Evolutionary conservation across 35 echinoderm and acorn worm genomes (phyloP).

Genomic region (Lytechinus pictus): DNA sequence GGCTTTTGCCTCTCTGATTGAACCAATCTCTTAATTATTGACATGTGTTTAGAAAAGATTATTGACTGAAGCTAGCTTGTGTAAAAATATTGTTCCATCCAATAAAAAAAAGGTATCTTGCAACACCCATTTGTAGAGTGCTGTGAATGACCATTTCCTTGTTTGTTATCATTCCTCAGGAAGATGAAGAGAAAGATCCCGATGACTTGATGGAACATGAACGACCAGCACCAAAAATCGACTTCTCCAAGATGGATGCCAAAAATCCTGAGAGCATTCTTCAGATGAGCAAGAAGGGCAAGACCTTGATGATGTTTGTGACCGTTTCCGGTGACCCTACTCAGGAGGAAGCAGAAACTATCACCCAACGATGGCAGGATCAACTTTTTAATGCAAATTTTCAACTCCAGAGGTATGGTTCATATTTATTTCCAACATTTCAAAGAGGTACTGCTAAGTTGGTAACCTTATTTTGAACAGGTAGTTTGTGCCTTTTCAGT

Average conservation of each 20-base stretch:
- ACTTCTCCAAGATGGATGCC: constrained; percentile 79
- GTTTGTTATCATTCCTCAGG: constrained; percentile 39
- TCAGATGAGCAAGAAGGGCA: constrained; percentile 90
- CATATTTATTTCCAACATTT: neutral
- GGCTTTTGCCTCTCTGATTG: no score
- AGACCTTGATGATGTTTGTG: constrained; percentile 95
- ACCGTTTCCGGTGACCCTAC: constrained; percentile 80
- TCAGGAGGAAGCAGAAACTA: constrained; percentile 79
- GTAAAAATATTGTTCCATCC: no score
- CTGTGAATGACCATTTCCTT: neutral
- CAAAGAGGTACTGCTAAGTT: no score
- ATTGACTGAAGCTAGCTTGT: no score
- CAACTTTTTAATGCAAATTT: constrained; percentile 89
- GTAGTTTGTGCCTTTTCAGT: no score
- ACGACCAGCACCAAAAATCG: constrained; percentile 72
- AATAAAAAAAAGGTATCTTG: no score
- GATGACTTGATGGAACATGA: constrained; percentile 86
- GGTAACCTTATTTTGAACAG: no score
- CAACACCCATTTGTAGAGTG: no score
- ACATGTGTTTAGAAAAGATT: no score
- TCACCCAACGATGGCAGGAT: constrained; percentile 83
- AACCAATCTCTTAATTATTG: no score
- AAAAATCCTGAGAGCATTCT: constrained; percentile 76
- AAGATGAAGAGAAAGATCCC: constrained; percentile 87
- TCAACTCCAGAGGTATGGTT: constrained; percentile 82